phyloP scores from a whole-genome alignment of 2,888 invertebrate genomes.

The Drosophila flavopinicola region DNA sequence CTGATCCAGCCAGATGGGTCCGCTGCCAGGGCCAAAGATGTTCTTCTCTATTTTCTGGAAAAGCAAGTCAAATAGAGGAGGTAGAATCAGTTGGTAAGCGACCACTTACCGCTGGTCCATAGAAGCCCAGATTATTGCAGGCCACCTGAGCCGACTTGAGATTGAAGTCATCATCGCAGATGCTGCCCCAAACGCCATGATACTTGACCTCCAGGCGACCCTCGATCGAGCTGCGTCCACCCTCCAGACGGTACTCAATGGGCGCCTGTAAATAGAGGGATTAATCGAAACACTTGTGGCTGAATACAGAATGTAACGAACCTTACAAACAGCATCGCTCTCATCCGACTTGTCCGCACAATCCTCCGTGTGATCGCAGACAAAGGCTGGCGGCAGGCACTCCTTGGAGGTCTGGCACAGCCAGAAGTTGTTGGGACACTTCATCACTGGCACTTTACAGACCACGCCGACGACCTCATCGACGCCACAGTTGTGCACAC shows the following conservation, averaged over 20 bases:
- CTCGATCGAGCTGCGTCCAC: slow-evolving; percentile 86
- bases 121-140: slow-evolving; percentile 86
- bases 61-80: not conserved
- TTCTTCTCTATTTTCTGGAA: slow-evolving; percentile 79
- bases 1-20: slow-evolving; percentile 90
- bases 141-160: slow-evolving; percentile 87
- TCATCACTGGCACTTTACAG: slow-evolving; percentile 87
- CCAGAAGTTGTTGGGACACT: slow-evolving; percentile 87
- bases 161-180: slow-evolving; percentile 92
- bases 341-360: slow-evolving; percentile 89
- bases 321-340: slow-evolving; percentile 86
- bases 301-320: too few relatives aligned
- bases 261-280: slow-evolving; percentile 75
- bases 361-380: slow-evolving; percentile 88
- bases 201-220: slow-evolving; percentile 90
- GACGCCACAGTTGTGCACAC: slow-evolving; percentile 88
- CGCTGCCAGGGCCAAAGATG: slow-evolving; percentile 84
- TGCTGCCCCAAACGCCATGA: slow-evolving; percentile 90
- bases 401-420: slow-evolving; percentile 87
- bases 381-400: slow-evolving; percentile 87
- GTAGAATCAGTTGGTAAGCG: not conserved
- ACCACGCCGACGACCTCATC: slow-evolving; percentile 89
- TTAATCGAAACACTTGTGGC: not conserved
- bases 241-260: slow-evolving; percentile 87
- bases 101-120: slow-evolving; percentile 84